Evolutionary conservation across 2,797 vertebrate genomes (phyloP).

Genomic region (Galaxias olidus): DNA sequence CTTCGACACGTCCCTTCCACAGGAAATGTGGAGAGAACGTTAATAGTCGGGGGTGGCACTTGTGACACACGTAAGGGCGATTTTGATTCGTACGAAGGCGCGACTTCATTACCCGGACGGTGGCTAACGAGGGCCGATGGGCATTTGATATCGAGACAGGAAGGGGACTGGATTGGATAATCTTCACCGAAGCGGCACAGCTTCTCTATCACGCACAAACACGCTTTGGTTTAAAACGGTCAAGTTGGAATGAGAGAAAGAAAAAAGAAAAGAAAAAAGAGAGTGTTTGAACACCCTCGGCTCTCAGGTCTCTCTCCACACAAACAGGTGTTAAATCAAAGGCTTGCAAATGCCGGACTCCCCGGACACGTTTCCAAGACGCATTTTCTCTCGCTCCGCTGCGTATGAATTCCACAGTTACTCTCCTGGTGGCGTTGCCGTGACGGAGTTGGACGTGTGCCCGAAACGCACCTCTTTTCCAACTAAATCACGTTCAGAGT

Average conservation of each 20-base stretch:
- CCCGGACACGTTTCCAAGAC: not conserved
- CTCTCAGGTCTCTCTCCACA: no score
- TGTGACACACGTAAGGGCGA: constrained; percentile 30
- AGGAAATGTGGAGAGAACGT: constrained; percentile 19
- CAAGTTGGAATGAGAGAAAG: no score
- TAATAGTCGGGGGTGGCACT: constrained; percentile 32
- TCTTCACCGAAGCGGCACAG: constrained; percentile 4
- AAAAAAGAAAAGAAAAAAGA: no score
- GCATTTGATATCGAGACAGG: no score
- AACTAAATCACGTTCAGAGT: no score
- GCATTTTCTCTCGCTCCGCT: constrained; percentile 3
- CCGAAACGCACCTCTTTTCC: not conserved
- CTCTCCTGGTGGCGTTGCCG: not conserved
- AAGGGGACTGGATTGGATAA: not conserved
- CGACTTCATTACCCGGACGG: no score
- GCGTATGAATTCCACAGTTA: not conserved
- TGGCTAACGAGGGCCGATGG: not conserved
- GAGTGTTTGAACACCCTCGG: no score
- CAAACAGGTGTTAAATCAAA: not conserved
- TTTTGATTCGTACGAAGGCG: constrained; percentile 15
- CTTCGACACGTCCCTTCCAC: constrained; percentile 22
- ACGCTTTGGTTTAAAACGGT: not conserved
- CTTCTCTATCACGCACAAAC: constrained; percentile 2
- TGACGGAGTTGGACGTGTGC: not conserved
- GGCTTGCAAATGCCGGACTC: not conserved